phyloP scores from a whole-genome alignment of 2,113 vertebrate species.

The Paracanthobrama guichenoti region DNA sequence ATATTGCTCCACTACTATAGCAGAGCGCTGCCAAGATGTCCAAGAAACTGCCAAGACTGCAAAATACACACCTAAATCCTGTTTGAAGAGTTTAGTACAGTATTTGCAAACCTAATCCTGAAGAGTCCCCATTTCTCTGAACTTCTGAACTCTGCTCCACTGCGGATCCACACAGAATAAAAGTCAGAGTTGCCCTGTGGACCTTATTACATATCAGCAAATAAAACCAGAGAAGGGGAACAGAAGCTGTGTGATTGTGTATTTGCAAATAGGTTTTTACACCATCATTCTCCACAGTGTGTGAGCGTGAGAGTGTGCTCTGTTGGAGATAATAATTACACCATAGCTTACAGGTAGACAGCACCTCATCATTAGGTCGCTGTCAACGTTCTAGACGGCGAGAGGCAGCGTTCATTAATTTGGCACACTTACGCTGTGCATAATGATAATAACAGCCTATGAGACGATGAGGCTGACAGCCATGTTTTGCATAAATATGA shows the following conservation, averaged over 20 bases:
- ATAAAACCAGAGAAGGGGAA: constrained; percentile 29
- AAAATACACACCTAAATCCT: constrained; percentile 1
- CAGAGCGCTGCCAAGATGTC: not conserved
- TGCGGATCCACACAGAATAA: not conserved
- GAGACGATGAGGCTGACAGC: constrained; percentile 44
- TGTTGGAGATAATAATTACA: constrained; percentile 52
- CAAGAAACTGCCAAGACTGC: not conserved
- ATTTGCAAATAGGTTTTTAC: constrained; percentile 34
- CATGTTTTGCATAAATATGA: constrained; percentile 56
- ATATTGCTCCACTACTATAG: not conserved
- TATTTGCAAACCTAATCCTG: constrained; percentile 1
- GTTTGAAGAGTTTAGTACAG: not conserved
- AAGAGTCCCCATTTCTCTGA: not conserved
- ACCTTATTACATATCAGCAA: constrained; percentile 21
- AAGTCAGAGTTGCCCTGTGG: constrained; percentile 18
- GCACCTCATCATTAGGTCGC: constrained; percentile 51
- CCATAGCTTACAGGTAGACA: constrained; percentile 53
- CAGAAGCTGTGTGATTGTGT: constrained; percentile 35
- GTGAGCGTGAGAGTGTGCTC: constrained; percentile 29
- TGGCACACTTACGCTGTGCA: constrained; percentile 31
- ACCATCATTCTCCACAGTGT: constrained; percentile 30
- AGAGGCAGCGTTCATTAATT: constrained; percentile 52
- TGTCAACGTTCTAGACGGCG: constrained; percentile 37
- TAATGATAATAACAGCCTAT: constrained; percentile 50
- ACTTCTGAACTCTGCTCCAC: constrained; percentile 19